A percentile compares a stretch with the other conserved stretches of the same genome.
Evolutionary conservation across 1,140 invertebrate species (phyloP).

Genomic region (Lucilia cuprina): DNA sequence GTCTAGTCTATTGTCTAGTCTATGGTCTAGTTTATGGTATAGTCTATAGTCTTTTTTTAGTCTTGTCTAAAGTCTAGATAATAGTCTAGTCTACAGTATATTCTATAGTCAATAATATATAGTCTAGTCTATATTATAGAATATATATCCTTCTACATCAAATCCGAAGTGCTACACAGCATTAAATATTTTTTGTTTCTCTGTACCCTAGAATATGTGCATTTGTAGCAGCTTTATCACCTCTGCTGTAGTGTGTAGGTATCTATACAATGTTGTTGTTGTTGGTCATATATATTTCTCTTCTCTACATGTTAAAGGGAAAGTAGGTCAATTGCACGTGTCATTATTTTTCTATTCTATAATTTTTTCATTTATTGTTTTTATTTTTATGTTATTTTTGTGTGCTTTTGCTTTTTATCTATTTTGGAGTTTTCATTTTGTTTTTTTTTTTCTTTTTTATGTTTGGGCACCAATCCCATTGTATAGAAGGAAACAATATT

Average conservation of each 20-base stretch:
- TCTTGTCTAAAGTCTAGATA: too few relatives aligned
- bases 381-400: not conserved
- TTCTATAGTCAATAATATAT: too few relatives aligned
- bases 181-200: too few relatives aligned
- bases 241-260: not conserved
- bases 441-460: not conserved
- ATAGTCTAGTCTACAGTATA: too few relatives aligned
- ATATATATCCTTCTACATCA: too few relatives aligned
- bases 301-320: slow-evolving; percentile 19
- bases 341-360: slow-evolving; percentile 23
- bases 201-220: too few relatives aligned
- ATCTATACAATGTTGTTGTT: not conserved
- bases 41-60: too few relatives aligned
- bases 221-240: not conserved
- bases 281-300: too few relatives aligned
- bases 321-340: slow-evolving; percentile 42
- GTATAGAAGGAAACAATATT: not conserved
- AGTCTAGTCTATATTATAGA: too few relatives aligned
- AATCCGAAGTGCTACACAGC: too few relatives aligned
- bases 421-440: not conserved
- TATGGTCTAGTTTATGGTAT: too few relatives aligned
- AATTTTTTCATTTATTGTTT: not conserved
- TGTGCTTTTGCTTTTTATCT: not conserved
- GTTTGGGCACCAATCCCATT: not conserved
- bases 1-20: too few relatives aligned